Percentiles rank a stretch among this genome's conserved stretches.
phyloP scores from a whole-genome alignment of 2,797 vertebrate genomes.

The Sebastes cheni region DNA sequence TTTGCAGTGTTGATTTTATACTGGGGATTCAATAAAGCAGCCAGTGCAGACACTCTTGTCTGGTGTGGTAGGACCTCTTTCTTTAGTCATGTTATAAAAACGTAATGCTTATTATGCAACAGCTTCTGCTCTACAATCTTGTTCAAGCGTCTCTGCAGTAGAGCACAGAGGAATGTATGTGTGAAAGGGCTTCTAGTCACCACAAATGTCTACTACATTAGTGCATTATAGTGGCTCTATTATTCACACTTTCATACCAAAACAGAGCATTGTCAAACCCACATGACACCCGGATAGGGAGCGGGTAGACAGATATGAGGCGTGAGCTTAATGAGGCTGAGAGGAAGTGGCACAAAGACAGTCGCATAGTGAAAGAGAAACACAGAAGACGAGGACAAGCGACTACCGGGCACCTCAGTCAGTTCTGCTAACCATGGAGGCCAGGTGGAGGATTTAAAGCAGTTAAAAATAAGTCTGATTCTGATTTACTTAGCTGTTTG shows the following conservation, averaged over 20 bases:
- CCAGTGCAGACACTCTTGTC: background rate
- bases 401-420: slow-evolving; percentile 40
- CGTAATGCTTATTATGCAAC: slow-evolving; percentile 13
- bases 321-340: background rate
- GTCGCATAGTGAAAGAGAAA: slow-evolving; percentile 20
- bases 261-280: background rate
- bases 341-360: slow-evolving; percentile 19
- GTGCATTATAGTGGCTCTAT: background rate
- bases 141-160: background rate
- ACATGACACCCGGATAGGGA: background rate
- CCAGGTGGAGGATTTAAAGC: slow-evolving; percentile 75
- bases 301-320: background rate
- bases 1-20: background rate
- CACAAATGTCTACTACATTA: background rate
- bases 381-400: slow-evolving; percentile 15
- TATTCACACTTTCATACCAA: background rate
- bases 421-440: slow-evolving; percentile 60
- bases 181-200: background rate
- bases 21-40: background rate
- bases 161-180: background rate
- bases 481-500: slow-evolving; percentile 83
- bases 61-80: background rate
- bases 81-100: background rate
- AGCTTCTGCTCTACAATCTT: background rate
- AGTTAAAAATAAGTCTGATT: slow-evolving; percentile 85